Conservation (phyloP, 1,140 invertebrate species). For the Antheraea pernyi region DNA sequence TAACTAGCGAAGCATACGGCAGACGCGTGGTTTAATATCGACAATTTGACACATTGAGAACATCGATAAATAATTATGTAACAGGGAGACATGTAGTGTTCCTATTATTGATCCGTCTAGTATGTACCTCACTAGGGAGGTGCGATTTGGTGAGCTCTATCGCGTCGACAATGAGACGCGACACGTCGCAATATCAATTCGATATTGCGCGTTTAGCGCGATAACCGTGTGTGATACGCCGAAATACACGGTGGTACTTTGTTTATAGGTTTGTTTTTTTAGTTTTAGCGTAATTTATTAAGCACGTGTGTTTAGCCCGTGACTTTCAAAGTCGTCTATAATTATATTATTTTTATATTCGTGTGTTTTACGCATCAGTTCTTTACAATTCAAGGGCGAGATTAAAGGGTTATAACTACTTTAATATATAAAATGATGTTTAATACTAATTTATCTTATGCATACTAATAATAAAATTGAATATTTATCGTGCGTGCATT, state of each 20-base stretch:
- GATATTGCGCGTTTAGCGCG: not conserved
- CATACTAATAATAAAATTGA: not conserved
- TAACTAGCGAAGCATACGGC: constrained; percentile 19
- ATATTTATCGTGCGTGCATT: not conserved
- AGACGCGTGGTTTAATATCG: constrained; percentile 23
- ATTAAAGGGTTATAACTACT: not conserved
- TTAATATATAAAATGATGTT: too few species aligned
- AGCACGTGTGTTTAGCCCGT: not conserved
- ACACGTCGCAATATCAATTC: not conserved
- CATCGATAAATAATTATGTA: not conserved
- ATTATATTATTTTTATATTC: not conserved
- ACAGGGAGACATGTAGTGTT: not conserved
- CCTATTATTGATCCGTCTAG: not conserved
- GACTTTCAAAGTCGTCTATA: not conserved
- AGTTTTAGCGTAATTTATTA: not conserved
- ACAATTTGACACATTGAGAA: constrained; percentile 12
- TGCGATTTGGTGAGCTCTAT: not conserved
- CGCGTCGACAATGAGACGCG: not conserved
- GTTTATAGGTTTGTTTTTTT: not conserved
- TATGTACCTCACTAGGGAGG: not conserved
- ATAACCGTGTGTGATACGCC: not conserved
- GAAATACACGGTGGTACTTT: not conserved
- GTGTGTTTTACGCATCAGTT: not conserved
- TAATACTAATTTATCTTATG: not conserved
- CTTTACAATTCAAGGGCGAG: not conserved